These are phyloP conservation scores for Zosterops lateralis DNA, from an alignment of 2,113 vertebrate species.

Conservation along the genomic window DNA sequence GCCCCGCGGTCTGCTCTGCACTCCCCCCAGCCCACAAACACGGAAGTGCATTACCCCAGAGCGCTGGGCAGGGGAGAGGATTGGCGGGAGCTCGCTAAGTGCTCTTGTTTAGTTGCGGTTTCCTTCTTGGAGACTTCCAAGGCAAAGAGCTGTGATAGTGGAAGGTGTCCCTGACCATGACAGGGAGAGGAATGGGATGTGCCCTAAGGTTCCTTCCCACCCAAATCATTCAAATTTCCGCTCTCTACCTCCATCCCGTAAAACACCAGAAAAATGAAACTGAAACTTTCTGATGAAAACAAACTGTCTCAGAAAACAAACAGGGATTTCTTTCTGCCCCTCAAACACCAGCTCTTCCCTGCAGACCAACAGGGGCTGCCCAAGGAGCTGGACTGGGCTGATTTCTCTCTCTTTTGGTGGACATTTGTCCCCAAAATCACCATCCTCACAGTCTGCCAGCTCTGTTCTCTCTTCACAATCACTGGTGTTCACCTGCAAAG, in stretches of 20 bases:
- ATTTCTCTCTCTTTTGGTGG: neutral
- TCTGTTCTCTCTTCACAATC: neutral
- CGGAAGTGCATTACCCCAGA: neutral
- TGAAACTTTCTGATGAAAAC: neutral
- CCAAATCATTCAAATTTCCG: neutral
- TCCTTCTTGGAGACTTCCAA: neutral
- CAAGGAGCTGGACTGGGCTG: rapidly evolving
- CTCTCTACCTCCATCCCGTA: neutral
- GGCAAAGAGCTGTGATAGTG: rapidly evolving
- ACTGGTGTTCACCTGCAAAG: neutral
- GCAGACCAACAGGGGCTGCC: neutral
- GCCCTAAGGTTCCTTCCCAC: rapidly evolving
- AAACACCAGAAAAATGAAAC: neutral
- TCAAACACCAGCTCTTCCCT: neutral
- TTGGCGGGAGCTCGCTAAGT: neutral
- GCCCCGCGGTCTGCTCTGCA: rapidly evolving
- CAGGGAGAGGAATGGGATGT: rapidly evolving
- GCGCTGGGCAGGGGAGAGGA: rapidly evolving
- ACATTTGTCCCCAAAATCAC: neutral
- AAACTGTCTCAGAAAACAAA: neutral
- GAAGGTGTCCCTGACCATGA: neutral
- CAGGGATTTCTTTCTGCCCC: rapidly evolving
- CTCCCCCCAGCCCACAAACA: rapidly evolving
- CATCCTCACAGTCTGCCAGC: neutral
- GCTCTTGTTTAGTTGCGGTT: neutral